Evolutionary conservation across 2,797 vertebrate genomes (phyloP).

Genomic region (Mus minutoides): DNA sequence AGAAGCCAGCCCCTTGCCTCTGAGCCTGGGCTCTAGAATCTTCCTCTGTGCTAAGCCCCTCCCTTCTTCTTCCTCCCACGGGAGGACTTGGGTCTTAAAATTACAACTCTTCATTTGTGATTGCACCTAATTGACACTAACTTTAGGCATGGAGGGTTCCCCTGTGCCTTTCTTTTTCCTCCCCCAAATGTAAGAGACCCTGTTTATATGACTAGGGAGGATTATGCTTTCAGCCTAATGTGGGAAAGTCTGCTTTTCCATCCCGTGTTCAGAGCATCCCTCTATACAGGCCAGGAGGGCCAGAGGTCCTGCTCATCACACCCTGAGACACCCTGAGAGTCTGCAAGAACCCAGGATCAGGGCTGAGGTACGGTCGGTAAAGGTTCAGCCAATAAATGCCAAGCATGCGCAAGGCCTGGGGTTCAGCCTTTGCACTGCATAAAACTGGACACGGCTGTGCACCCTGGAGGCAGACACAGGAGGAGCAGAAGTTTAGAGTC

Average conservation of each 20-base stretch:
- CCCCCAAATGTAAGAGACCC: background rate
- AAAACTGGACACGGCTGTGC: no score
- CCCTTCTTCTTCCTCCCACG: accelerated
- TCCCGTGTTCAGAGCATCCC: accelerated
- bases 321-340: background rate
- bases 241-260: background rate
- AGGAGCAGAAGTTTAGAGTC: no score
- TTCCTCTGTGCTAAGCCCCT: accelerated
- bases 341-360: background rate
- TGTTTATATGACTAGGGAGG: no score
- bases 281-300: accelerated
- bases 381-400: background rate
- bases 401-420: background rate
- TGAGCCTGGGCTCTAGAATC: no score
- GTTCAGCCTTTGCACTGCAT: no score
- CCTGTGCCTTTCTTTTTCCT: accelerated
- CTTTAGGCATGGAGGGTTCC: background rate
- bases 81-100: background rate
- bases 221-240: background rate
- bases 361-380: background rate
- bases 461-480: background rate
- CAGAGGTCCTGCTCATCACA: background rate
- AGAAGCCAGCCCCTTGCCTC: background rate
- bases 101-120: background rate
- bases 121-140: no score